Evolutionary conservation across 2,797 vertebrate species (phyloP), one percentile per base, ranked within the genome.

Genomic region (Benthosema pterotum): DNA sequence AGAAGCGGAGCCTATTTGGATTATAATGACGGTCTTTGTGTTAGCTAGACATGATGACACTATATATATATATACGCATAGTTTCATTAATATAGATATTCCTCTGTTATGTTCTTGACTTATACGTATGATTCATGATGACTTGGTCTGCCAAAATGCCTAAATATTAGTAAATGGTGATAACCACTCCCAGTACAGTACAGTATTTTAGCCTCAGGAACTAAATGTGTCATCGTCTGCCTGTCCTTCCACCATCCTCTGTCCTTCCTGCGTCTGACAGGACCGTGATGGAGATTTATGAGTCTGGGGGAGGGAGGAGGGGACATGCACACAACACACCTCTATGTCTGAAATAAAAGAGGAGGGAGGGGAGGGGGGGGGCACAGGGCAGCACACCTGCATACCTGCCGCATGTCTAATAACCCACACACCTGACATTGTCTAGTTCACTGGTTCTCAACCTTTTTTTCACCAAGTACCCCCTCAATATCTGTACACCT

Each of bases 361-460:
- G 51, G 48, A 42, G 61, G 63, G 65, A 71, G 63, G 65, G 42
- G 13, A 18, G 61, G 63, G 67, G 74, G 63, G 63, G 42, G 6
- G 55, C 71, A 14, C 16, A 0, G 58, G 75, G 71, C 75, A 66
- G 53, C 42, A 60, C 3, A 72, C 72, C 59, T 78, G 47, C 60
- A 32, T 69, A 58, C 66, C 71, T 78, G 67, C 70, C 52, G 15
- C 73, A 63, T 75, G 63, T 77, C 75, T 79, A 83, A 72, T 82
- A 65, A 72, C 38, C 60, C 48, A 53, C 66, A 67, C 64, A 77
- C 64, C 47, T 60, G 61, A 43, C 74, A 32, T 46, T 52, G 62
- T 70, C 43, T 43, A 62, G 63, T 48, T 46, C 60, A 67, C 56
- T 52, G 50, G 22, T n/a, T n/a, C n/a, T n/a, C n/a, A n/a, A n/a